phyloP scores from a whole-genome alignment of 2,797 vertebrate species.

The Synaphobranchus kaupii region DNA sequence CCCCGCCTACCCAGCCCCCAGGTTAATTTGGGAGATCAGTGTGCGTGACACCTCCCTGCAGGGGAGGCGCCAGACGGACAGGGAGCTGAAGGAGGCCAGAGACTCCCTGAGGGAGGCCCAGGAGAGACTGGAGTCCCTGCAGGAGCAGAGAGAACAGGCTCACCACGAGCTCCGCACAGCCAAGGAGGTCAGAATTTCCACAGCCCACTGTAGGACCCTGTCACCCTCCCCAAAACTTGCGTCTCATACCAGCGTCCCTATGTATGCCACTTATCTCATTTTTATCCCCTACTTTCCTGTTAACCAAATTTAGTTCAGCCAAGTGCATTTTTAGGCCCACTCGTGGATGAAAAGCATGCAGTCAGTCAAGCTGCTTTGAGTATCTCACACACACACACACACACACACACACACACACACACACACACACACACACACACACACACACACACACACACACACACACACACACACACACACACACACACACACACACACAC shows the following conservation, averaged over 20 bases:
- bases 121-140: conserved; percentile 50
- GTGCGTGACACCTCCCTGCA: conserved; percentile 33
- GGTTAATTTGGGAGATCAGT: neutral
- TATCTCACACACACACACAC: too few relatives aligned
- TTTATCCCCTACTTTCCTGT: too few relatives aligned
- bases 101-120: conserved; percentile 64
- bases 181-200: conserved; percentile 55
- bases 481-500: too few relatives aligned
- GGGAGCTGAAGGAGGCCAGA: conserved; percentile 58
- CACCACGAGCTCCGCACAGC: conserved; percentile 57
- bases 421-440: too few relatives aligned
- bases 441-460: too few relatives aligned
- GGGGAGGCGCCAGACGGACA: conserved; percentile 52
- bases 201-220: neutral
- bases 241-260: neutral
- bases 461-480: too few relatives aligned
- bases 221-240: neutral
- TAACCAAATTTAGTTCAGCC: too few relatives aligned
- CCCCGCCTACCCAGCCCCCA: neutral
- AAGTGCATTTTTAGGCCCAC: neutral
- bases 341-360: neutral
- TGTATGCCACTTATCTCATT: too few relatives aligned
- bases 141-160: conserved; percentile 60
- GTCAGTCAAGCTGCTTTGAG: neutral
- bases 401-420: too few relatives aligned